Base-by-base conservation (phyloP, 1,140 invertebrate genomes). In the Papilio helenus region DNA sequence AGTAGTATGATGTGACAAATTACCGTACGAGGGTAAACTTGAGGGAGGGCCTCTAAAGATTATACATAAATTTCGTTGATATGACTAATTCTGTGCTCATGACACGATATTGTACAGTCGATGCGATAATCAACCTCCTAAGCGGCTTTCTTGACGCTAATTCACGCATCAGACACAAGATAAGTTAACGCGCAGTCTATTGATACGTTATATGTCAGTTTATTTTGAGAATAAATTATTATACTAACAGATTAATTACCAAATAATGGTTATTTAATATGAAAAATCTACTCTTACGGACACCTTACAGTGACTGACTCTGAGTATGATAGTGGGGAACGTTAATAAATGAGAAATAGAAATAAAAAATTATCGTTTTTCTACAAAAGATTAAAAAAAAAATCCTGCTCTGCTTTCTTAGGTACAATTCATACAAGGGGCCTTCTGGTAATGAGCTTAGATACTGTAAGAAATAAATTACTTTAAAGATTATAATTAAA, bases 91-190 rank as follows among this genome's bases (percentile, higher is more conserved):
- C 42, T 74, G 72, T 44, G 44, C 72, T 74, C 72, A 74, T 46
- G 68, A 79, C 71, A 80, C 46, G 61, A 16, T 81, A 76, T 51
- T n/a, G 49, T 46, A 29, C 71, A 68, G 51, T 26, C n/a, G 68
- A 83, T 76, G 58, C 76, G 79, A 34, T 81, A 76, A 80, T 85
- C 79, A 79, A 65, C 77, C 58, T 74, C 26, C 68, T 80, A 79
- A 82, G 81, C 79, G 76, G 71, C 72, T 82, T 73, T 81, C 65
- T 76, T 82, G 80, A 80, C 80, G 71, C 84, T 86, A 84, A 86
- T 86, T 85, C 85, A 79, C 79, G 83, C 79, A 82, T 82, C 82
- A 81, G 72, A 49, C 73, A 39, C 71, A 61, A 82, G 85, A 86
- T 86, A 86, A 84, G 84, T 81, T 71, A 46, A 44, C 58, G 76